phyloP scores from a whole-genome alignment of 2,888 invertebrate species.

The Acanthosepion lycidas region DNA sequence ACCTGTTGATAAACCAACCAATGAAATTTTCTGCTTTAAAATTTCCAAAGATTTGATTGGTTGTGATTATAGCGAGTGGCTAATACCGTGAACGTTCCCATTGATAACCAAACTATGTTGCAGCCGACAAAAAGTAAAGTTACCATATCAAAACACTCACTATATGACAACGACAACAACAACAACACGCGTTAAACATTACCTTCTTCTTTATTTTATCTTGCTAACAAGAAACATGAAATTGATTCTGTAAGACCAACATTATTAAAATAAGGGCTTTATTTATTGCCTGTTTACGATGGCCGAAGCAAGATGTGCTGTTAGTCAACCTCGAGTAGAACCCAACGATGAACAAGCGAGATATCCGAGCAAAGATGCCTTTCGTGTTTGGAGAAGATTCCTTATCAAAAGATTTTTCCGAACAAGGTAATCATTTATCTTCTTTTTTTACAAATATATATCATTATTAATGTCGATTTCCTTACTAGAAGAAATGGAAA shows the following conservation, averaged over 20 bases:
- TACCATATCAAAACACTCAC: not conserved
- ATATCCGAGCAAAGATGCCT: slow-evolving; percentile 71
- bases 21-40: not conserved
- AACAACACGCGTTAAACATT: too few species aligned
- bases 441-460: not conserved
- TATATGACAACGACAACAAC: not conserved
- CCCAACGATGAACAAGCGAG: slow-evolving; percentile 67
- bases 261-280: not conserved
- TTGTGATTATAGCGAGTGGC: not conserved
- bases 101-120: slow-evolving; percentile 11
- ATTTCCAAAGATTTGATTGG: not conserved
- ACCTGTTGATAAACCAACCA: not conserved
- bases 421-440: slow-evolving; percentile 66
- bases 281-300: slow-evolving; percentile 57
- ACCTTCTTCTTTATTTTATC: too few species aligned
- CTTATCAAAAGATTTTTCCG: slow-evolving; percentile 73
- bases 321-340: slow-evolving; percentile 69
- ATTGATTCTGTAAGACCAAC: not conserved
- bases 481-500: not conserved
- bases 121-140: not conserved
- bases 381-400: slow-evolving; percentile 70
- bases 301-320: slow-evolving; percentile 76
- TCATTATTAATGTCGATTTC: not conserved
- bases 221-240: not conserved
- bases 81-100: not conserved